These are phyloP conservation scores for Adoxophyes honmai DNA, from an alignment of 1,140 invertebrate genomes.

Conservation along the genomic window DNA sequence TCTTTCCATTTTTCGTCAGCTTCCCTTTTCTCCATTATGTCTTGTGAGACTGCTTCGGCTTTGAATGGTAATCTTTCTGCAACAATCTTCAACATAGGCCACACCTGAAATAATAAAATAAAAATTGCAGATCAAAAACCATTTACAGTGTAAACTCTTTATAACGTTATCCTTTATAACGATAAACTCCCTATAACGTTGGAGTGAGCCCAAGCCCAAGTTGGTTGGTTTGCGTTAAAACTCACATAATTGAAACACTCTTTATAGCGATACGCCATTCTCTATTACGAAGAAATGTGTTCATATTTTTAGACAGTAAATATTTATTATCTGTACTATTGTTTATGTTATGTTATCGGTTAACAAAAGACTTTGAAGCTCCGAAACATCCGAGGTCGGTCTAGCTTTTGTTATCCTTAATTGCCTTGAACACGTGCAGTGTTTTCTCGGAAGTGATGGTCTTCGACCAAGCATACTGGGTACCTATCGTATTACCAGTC, in stretches of 20 bases:
- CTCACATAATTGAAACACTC: too few species aligned
- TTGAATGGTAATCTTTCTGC: conserved; percentile 91
- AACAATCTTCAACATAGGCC: conserved; percentile 82
- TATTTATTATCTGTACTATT: too few species aligned
- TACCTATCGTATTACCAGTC: conserved; percentile 17
- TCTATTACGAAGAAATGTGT: too few species aligned
- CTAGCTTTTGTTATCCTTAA: too few species aligned
- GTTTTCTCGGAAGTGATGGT: too few species aligned
- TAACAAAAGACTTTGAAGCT: too few species aligned
- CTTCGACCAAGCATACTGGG: too few species aligned
- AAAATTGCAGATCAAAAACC: not conserved
- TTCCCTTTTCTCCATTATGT: conserved; percentile 83
- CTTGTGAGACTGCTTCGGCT: conserved; percentile 89
- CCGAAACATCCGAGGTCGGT: too few species aligned
- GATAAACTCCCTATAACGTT: conserved; percentile 1
- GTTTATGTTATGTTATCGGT: too few species aligned
- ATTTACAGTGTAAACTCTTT: not conserved
- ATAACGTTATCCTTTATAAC: conserved; percentile 1
- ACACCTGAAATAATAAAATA: conserved; percentile 70
- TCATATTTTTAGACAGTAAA: too few species aligned
- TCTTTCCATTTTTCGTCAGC: conserved; percentile 81
- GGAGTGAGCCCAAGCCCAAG: not conserved
- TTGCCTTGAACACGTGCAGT: too few species aligned
- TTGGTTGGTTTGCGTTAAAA: not conserved
- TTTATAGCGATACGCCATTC: too few species aligned